Conservation (phyloP, 2,888 invertebrate genomes). For the Scaptomyza parva region DNA sequence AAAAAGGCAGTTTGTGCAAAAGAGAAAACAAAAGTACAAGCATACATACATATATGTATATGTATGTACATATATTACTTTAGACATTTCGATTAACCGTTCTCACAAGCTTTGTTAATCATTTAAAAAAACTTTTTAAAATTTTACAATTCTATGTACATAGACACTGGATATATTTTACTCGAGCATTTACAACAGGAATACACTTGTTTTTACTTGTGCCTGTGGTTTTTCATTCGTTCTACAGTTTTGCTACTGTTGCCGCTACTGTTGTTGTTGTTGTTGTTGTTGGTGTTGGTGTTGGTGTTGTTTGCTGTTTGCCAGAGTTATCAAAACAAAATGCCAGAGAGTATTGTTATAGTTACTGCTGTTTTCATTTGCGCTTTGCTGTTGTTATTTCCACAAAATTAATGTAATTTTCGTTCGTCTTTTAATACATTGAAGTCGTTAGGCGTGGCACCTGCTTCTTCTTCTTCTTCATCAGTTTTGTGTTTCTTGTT, state of each 20-base stretch:
- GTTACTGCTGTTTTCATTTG: constrained; percentile 54
- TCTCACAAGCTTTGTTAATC: background rate
- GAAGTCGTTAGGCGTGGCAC: constrained; percentile 5
- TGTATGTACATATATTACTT: background rate
- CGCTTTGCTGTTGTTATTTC: constrained; percentile 56
- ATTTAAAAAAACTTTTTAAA: too few relatives aligned
- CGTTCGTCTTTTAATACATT: constrained; percentile 35
- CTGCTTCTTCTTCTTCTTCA: background rate
- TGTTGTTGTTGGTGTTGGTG: constrained; percentile 26
- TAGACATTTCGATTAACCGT: too few relatives aligned
- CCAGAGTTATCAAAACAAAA: constrained; percentile 78
- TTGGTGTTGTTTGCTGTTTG: constrained; percentile 62
- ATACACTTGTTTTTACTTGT: constrained; percentile 47
- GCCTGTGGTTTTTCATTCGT: constrained; percentile 63
- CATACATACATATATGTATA: too few relatives aligned
- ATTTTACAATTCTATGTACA: background rate
- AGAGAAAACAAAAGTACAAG: too few relatives aligned
- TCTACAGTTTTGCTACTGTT: constrained; percentile 42
- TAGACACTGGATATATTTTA: background rate
- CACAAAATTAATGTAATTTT: constrained; percentile 64
- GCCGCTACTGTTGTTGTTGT: constrained; percentile 30
- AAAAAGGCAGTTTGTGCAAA: background rate
- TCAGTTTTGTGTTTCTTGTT: constrained; percentile 22
- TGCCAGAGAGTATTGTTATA: constrained; percentile 52
- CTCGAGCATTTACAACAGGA: background rate